phyloP scores from a whole-genome alignment of 2,797 vertebrate species.

The Urophycis tenuis region DNA sequence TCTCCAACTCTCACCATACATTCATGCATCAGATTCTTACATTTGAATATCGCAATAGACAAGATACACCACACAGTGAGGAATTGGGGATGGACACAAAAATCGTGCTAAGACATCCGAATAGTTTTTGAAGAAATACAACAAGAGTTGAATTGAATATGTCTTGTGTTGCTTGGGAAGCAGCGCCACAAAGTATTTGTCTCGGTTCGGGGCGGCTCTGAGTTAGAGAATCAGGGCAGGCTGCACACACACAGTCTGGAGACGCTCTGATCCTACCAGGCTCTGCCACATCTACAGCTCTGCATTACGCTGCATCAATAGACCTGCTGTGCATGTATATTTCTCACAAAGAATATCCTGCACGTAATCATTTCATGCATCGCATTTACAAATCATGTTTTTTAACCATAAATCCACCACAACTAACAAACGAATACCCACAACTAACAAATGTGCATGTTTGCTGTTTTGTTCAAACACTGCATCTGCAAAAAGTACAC shows the following conservation, averaged over 20 bases:
- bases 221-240: slow-evolving; percentile 1
- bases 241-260: not conserved
- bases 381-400: not conserved
- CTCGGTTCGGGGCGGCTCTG: not conserved
- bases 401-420: not conserved
- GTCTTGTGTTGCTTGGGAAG: not conserved
- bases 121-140: not conserved
- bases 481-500: not conserved
- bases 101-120: not conserved
- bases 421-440: not conserved
- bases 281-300: not conserved
- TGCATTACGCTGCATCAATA: not conserved
- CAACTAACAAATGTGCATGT: not conserved
- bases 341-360: not conserved
- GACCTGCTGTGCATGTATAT: not conserved
- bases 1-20: not conserved
- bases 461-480: not conserved
- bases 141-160: not conserved
- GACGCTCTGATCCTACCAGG: not conserved
- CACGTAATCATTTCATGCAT: not conserved
- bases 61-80: not conserved
- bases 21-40: not conserved
- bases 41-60: not conserved
- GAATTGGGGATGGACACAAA: not conserved
- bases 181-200: not conserved